Percentiles rank a stretch among this genome's conserved stretches.
These are phyloP conservation scores for Phortica okadai DNA, from an alignment of 2,888 invertebrate species.

Conservation along the genomic window DNA sequence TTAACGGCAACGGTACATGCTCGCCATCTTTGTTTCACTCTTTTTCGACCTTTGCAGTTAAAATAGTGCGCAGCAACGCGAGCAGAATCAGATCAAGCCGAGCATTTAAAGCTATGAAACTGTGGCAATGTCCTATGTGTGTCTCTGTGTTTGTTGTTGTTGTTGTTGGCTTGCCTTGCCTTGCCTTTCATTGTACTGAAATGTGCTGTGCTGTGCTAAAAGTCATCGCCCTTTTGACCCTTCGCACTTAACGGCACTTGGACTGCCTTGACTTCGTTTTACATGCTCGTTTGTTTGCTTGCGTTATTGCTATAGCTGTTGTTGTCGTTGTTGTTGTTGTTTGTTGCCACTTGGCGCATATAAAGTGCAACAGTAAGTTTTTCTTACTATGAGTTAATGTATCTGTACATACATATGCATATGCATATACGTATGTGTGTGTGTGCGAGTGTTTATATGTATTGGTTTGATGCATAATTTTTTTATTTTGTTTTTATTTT, in stretches of 20 bases:
- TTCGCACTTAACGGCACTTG: slow-evolving; percentile 1
- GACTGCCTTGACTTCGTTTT: slow-evolving; percentile 13
- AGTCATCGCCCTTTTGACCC: slow-evolving; percentile 20
- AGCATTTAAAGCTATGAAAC: too few relatives aligned
- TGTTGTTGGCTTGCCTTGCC: neutral
- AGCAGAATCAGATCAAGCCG: too few relatives aligned
- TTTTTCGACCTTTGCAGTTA: too few relatives aligned
- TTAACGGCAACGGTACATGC: too few relatives aligned
- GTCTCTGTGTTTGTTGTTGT: neutral
- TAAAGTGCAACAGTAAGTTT: neutral
- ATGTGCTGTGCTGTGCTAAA: neutral
- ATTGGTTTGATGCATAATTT: neutral
- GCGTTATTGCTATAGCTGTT: neutral
- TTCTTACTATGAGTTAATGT: neutral
- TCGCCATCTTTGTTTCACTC: too few relatives aligned
- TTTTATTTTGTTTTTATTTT: neutral
- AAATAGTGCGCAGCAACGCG: too few relatives aligned
- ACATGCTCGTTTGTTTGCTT: neutral
- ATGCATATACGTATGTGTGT: neutral
- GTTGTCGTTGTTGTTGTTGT: neutral
- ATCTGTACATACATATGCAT: neutral
- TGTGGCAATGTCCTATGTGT: neutral
- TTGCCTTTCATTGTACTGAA: neutral
- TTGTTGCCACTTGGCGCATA: neutral
- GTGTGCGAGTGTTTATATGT: neutral